Percentiles rank a stretch among this genome's conserved stretches.
phyloP scores from a whole-genome alignment of 2,113 vertebrate genomes.

The Pycnonotus jocosus region DNA sequence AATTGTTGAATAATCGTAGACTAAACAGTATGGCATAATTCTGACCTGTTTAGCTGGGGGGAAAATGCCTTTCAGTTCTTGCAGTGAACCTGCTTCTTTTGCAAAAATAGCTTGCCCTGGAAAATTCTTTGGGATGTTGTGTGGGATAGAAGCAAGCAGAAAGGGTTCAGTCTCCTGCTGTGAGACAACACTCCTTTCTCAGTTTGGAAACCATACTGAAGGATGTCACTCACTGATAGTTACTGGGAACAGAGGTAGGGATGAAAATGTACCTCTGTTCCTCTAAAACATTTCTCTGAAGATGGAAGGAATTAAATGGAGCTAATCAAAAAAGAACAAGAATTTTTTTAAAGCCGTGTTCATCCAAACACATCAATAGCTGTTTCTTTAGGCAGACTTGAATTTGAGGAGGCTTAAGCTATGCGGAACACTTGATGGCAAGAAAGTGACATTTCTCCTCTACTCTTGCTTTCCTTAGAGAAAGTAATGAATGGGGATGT shows the following conservation, averaged over 20 bases:
- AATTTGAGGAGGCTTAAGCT: not conserved
- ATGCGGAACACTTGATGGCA: not conserved
- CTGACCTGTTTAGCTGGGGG: not conserved
- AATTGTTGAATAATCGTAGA: not conserved
- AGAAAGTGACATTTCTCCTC: not conserved
- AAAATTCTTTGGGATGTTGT: not conserved
- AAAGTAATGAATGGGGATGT: not conserved
- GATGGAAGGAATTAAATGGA: not conserved
- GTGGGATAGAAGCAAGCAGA: not conserved
- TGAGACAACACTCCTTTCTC: not conserved
- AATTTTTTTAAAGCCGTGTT: not conserved
- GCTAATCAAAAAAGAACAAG: not conserved
- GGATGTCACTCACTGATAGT: not conserved
- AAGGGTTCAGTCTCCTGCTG: not conserved
- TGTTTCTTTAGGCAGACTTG: not conserved
- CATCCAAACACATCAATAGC: not conserved
- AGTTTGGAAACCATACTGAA: not conserved
- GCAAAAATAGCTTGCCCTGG: not conserved
- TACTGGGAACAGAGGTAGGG: not conserved
- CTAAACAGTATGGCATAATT: not conserved
- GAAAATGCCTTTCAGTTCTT: not conserved
- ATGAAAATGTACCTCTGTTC: not conserved
- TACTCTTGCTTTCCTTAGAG: not conserved
- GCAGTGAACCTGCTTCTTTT: not conserved
- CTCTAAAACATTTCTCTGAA: not conserved